Conservation (phyloP, 1,140 invertebrate genomes). For the Euschistus heros region DNA sequence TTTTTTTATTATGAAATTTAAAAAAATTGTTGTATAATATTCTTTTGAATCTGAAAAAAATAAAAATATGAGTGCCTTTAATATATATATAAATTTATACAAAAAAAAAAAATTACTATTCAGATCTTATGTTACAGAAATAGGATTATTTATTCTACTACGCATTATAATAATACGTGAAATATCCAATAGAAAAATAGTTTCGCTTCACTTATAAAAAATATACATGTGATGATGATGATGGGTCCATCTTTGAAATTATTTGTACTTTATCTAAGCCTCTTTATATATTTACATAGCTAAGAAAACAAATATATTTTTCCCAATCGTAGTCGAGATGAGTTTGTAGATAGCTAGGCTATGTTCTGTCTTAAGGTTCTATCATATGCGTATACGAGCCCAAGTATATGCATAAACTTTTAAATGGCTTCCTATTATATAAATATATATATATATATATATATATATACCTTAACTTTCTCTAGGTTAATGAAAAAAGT, state of each 20-base stretch:
- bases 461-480: neutral
- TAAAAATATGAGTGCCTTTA: neutral
- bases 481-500: constrained; percentile 1
- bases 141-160: neutral
- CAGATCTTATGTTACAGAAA: neutral
- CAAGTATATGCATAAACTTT: neutral
- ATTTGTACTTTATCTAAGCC: neutral
- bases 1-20: no score
- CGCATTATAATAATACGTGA: neutral
- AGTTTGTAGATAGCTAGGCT: neutral
- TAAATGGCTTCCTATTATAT: neutral
- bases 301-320: neutral
- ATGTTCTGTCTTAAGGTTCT: neutral
- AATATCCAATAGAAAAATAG: neutral
- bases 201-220: neutral
- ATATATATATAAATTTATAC: neutral
- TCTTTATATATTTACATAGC: neutral
- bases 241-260: neutral
- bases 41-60: no score
- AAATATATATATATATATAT: neutral
- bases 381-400: neutral
- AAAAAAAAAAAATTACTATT: constrained; percentile 1
- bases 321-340: neutral
- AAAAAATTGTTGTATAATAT: no score
- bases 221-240: constrained; percentile 4